Percentiles rank a stretch among this genome's conserved stretches.
phyloP scores from a whole-genome alignment of 2,113 vertebrate genomes.

The Thymallus thymallus region DNA sequence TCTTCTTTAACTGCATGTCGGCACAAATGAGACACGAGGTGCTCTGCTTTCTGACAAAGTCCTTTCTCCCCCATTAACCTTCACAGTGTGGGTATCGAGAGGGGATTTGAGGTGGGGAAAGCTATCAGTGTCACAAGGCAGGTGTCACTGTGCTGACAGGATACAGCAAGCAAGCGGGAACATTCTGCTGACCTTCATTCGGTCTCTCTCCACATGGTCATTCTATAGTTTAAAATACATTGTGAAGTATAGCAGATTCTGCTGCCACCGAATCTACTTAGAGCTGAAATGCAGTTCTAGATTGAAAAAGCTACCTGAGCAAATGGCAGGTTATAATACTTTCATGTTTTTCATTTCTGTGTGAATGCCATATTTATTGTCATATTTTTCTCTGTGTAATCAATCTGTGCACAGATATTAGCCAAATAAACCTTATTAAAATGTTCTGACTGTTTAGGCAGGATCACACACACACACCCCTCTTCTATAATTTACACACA shows the following conservation, averaged over 20 bases:
- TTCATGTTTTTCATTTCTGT: too few relatives aligned
- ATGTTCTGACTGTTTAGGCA: not conserved
- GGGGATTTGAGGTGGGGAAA: conserved; percentile 56
- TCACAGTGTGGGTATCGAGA: conserved; percentile 53
- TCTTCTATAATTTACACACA: not conserved
- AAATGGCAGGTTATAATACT: conserved; percentile 26
- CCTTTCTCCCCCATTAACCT: conserved; percentile 71
- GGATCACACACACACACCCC: not conserved
- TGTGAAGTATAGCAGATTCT: conserved; percentile 53
- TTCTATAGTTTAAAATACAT: conserved; percentile 47
- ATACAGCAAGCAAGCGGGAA: conserved; percentile 28
- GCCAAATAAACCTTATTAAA: too few relatives aligned
- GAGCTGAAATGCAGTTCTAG: not conserved
- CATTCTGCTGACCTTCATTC: conserved; percentile 49
- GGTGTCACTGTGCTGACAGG: conserved; percentile 33
- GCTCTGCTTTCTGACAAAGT: conserved; percentile 66
- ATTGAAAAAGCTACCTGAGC: conserved; percentile 24
- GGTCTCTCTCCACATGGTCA: conserved; percentile 61
- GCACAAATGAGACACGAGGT: conserved; percentile 8
- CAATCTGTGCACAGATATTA: too few relatives aligned
- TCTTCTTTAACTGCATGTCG: conserved; percentile 35
- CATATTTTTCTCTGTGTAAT: too few relatives aligned
- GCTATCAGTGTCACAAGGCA: conserved; percentile 49
- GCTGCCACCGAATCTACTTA: conserved; percentile 45
- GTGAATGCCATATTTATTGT: too few relatives aligned